Percentiles rank a stretch among this genome's conserved stretches.
Conservation (phyloP, 2,797 vertebrate species). For the Myotis findleyi region DNA sequence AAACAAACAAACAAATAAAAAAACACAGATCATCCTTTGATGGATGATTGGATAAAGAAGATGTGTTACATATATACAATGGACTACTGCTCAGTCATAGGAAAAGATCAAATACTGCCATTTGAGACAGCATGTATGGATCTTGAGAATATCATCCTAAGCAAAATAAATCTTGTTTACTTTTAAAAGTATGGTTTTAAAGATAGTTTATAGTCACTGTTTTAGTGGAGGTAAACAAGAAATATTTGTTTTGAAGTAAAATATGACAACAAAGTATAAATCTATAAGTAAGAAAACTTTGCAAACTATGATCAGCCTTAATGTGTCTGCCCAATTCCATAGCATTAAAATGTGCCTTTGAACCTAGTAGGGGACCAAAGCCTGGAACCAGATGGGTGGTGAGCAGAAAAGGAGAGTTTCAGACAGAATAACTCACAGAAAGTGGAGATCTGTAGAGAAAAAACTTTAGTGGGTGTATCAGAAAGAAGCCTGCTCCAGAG, state of each 20-base stretch:
- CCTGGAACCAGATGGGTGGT: fast-evolving
- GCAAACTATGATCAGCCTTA: neutral
- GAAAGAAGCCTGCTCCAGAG: neutral
- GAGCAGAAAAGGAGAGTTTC: neutral
- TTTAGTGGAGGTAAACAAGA: neutral
- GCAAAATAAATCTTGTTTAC: neutral
- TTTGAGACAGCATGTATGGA: neutral
- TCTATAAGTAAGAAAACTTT: neutral
- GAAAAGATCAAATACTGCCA: neutral
- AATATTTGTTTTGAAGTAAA: neutral
- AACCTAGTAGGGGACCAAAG: neutral
- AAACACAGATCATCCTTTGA: neutral
- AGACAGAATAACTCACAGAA: neutral
- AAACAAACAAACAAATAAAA: neutral
- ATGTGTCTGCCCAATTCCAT: neutral
- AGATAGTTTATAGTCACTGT: neutral
- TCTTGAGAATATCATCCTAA: neutral
- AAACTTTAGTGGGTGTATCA: neutral
- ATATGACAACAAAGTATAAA: neutral
- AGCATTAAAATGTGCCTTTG: neutral
- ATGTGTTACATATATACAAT: neutral
- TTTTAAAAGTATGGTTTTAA: neutral
- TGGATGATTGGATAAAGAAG: neutral
- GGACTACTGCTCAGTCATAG: neutral
- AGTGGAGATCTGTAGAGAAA: neutral